Evolutionary conservation across 2,113 vertebrate species (phyloP), one percentile per base, ranked within the genome.

Genomic region (Neodon shergylaensis): DNA sequence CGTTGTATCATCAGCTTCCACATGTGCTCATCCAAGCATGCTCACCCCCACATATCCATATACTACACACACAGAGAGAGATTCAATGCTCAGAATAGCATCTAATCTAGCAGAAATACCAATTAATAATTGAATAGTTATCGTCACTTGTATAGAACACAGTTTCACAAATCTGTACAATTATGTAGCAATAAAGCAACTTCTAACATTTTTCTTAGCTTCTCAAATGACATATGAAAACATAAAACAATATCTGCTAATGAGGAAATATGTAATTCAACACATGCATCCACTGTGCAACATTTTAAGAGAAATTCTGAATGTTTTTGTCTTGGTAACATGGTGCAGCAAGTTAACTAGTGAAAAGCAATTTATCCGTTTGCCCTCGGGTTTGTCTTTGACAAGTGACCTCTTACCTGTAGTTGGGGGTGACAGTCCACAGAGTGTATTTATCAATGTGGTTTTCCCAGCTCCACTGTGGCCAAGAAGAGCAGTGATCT

Each of bases 401-500:
- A 5, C 3, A 13, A 0, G 21, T n/a, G 2, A 79, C 70, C 13
- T 58, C 98, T 95, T 79, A 99, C 99, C 99, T 92, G 97, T 96
- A 0, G 99, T 99, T 77, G 99, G 98, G 0, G 96, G 96, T 58
- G 98, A 99, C 81, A 99, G 98, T 22, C 99, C 99, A 14, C 99
- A 99, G 82, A 99, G 98, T 44, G 99, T 98, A 11, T 99, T 99
- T 92, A 99, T 98, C 44, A 99, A 97, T 0, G 99, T 99, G 6
- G 99, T 99, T 97, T 99, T 99, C 2, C 99, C 99, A 33, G 99
- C 99, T 33, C 99, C 99, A 4, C 99, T 99, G 98, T 99, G 99
- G n/a, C 99, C 99, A 0, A 99, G 98, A 42, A 99, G 95, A n/a
- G 99, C 99, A 0, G 99, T 99, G 95, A 99, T 99, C 98, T 99